Base-by-base conservation (phyloP, 2,113 vertebrate species). In the Holacanthus passer region DNA sequence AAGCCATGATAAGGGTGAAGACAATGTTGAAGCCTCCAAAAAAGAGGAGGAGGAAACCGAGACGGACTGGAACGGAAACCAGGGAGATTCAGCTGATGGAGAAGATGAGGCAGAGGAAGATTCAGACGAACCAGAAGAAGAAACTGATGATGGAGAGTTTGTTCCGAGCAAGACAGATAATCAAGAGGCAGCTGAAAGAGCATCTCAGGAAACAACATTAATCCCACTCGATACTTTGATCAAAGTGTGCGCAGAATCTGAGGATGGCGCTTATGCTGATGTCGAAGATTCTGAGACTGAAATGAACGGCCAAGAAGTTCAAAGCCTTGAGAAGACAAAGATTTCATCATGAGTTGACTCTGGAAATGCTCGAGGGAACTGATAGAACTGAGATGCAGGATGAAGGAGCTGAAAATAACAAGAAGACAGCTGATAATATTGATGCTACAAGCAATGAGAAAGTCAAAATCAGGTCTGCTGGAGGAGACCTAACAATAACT, bases 281-380 rank as follows among this genome's bases (percentile, higher is more conserved):
- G 41, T 69, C 27, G 94, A 95, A 85, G 94, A 95, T 70, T 95
- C 95, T 20, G 95, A 95, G 47, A 88, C 85, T 1, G 93, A 95
- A n/a, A 48, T 73, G 0, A 88, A 87, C 52, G 87, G 31, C 58
- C 60, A 81, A 29, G 74, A 70, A 22, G 67, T 35, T 13, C 19
- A 31, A 8, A 77, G 47, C 72, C 71, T 66, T 6, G 76, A 85
- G 79, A 88, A 37, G 32, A 75, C 77, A 59, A 73, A 69, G 22
- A 69, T 9, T 19, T 69, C 1, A 37, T 45, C 58, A 6, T 69
- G 48, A 58, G 2, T 11, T 82, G 66, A 56, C 59, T 81, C 62
- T 68, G 47, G 10, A 45, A 52, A 65, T 47, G 35, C 50, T 65
- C 11, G 10, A 6, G 1, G 52, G 45, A 29, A 24, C 19, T 45